Conservation (phyloP, 2,113 vertebrate species). For the Leptosomus discolor region DNA sequence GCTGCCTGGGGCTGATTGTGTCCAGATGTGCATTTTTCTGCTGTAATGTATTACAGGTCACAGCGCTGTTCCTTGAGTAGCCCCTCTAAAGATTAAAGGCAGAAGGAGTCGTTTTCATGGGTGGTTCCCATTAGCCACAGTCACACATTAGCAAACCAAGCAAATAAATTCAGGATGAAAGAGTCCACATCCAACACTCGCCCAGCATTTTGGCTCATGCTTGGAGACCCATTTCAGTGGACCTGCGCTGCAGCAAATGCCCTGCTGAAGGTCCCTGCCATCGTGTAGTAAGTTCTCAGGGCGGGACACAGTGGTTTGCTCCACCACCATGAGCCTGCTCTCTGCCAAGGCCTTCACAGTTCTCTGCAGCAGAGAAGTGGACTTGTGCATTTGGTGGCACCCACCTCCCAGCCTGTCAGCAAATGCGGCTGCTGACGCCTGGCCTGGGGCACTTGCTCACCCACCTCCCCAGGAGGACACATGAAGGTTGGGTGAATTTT, state of each 20-base stretch:
- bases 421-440: not conserved
- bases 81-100: slow-evolving; percentile 55
- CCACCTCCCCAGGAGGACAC: not conserved
- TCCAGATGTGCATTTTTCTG: slow-evolving; percentile 58
- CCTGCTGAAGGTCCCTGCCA: not conserved
- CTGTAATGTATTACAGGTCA: slow-evolving; percentile 14
- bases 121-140: slow-evolving; percentile 41
- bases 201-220: not conserved
- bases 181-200: not conserved
- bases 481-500: not conserved
- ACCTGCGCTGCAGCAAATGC: not conserved
- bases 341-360: not conserved
- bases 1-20: slow-evolving; percentile 18
- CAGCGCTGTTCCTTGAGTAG: slow-evolving; percentile 38
- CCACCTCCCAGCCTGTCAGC: not conserved
- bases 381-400: not conserved
- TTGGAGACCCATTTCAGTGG: not conserved
- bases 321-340: not conserved
- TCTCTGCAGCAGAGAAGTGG: not conserved
- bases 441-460: too few species aligned
- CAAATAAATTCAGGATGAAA: slow-evolving; percentile 17
- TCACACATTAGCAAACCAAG: not conserved
- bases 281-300: not conserved
- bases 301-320: not conserved
- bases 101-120: slow-evolving; percentile 47